phyloP scores from a whole-genome alignment of 2,113 vertebrate species.

The Ceyx melanurus region DNA sequence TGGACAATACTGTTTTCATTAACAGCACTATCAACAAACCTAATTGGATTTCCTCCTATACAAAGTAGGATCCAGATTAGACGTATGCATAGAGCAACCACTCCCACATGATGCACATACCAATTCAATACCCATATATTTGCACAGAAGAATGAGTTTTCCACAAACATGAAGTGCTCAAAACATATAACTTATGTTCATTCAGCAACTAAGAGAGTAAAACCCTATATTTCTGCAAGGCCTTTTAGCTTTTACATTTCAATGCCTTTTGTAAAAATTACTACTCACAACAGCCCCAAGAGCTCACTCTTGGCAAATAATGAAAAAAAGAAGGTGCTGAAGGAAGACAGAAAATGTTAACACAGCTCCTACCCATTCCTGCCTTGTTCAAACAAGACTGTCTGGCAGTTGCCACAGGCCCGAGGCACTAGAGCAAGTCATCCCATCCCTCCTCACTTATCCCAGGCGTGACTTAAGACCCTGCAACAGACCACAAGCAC shows the following conservation, averaged over 20 bases:
- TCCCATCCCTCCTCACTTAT: neutral
- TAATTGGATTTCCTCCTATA: conserved; percentile 19
- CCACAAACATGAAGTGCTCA: neutral
- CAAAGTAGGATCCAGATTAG: conserved; percentile 2
- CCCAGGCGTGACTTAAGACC: neutral
- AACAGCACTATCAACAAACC: conserved; percentile 17
- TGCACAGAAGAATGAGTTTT: neutral
- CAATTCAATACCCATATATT: neutral
- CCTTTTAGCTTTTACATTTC: conserved; percentile 3
- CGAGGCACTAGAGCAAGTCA: neutral
- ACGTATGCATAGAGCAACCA: neutral
- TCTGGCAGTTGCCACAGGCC: conserved; percentile 23
- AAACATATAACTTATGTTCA: fast-evolving
- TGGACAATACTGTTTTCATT: neutral
- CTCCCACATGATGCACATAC: neutral
- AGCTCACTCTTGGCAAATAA: conserved; percentile 11
- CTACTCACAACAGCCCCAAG: neutral
- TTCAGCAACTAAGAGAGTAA: neutral
- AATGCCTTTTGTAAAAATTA: neutral
- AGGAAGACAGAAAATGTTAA: neutral
- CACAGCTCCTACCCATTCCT: neutral
- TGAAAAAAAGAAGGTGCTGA: conserved; percentile 9
- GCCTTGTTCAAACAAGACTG: conserved; percentile 15
- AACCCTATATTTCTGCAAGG: neutral
- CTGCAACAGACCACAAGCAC: neutral